A percentile compares a stretch with the other conserved stretches of the same genome.
These are phyloP conservation scores for Eremobia ochroleuca DNA, from an alignment of 2,888 invertebrate genomes.

Conservation along the genomic window DNA sequence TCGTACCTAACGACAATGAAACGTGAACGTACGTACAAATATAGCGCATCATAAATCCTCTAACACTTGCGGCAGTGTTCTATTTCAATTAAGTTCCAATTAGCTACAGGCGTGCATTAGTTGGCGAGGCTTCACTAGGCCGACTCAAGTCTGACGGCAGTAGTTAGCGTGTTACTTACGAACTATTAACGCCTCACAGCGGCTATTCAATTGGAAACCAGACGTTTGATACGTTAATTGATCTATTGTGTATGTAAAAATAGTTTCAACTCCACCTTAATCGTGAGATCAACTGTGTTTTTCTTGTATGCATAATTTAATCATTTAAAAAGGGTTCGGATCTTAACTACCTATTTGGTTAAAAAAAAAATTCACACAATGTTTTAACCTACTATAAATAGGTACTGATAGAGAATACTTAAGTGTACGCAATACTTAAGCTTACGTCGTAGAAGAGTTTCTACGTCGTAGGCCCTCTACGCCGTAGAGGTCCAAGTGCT, in stretches of 20 bases:
- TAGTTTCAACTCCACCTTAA: slow-evolving; percentile 32
- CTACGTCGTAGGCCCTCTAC: slow-evolving; percentile 35
- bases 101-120: slow-evolving; percentile 64
- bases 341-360: background rate
- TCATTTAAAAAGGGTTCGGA: slow-evolving; percentile 20
- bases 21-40: slow-evolving; percentile 44
- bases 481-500: slow-evolving; percentile 14
- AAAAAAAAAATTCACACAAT: slow-evolving; percentile 5
- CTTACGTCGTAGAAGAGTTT: too few relatives aligned
- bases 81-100: slow-evolving; percentile 75
- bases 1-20: slow-evolving; percentile 33
- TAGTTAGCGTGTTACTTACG: slow-evolving; percentile 86
- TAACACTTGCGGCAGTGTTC: slow-evolving; percentile 67
- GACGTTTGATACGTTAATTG: slow-evolving; percentile 72
- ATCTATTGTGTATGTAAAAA: slow-evolving; percentile 65
- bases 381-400: background rate
- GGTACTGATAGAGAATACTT: background rate
- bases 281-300: slow-evolving; percentile 42
- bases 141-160: slow-evolving; percentile 73
- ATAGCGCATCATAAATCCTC: slow-evolving; percentile 58
- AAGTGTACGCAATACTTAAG: background rate
- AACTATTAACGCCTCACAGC: slow-evolving; percentile 78
- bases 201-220: slow-evolving; percentile 63
- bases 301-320: slow-evolving; percentile 50
- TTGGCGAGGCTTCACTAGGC: slow-evolving; percentile 53